Percentiles rank a stretch among this genome's conserved stretches.
phyloP scores from a whole-genome alignment of 64 coral and sea anemone species.

The Montipora capricornis region DNA sequence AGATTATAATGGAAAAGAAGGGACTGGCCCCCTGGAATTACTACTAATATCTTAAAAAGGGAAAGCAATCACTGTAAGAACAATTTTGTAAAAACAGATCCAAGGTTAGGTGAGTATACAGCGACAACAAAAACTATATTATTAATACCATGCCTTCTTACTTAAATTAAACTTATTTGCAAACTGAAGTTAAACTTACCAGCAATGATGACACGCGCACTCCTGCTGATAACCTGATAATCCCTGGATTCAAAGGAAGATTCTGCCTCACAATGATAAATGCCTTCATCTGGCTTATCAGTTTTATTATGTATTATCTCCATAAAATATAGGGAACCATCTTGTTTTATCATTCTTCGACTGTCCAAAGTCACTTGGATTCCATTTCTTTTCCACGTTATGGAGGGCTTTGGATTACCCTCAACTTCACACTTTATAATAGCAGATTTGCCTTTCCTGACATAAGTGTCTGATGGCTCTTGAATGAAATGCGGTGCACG shows the following conservation, averaged over 20 bases:
- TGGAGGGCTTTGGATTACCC: constrained; percentile 65
- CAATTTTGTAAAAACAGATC: too few relatives aligned
- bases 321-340: constrained; percentile 88
- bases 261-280: constrained; percentile 75
- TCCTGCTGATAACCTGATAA: constrained; percentile 69
- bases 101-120: too few relatives aligned
- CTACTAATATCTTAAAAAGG: too few relatives aligned
- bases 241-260: constrained; percentile 14
- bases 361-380: constrained; percentile 17
- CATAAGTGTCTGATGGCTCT: constrained; percentile 85
- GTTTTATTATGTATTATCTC: constrained; percentile 74
- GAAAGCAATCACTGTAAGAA: too few relatives aligned
- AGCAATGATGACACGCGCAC: constrained; percentile 65
- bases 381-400: constrained; percentile 80
- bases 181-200: constrained; percentile 59
- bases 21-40: too few relatives aligned
- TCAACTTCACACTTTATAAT: constrained; percentile 64
- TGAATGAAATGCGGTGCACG: constrained; percentile 62
- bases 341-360: constrained; percentile 51
- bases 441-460: constrained; percentile 60
- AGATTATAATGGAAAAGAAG: too few relatives aligned
- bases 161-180: too few relatives aligned
- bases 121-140: too few relatives aligned
- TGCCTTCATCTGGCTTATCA: constrained; percentile 85
- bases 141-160: too few relatives aligned